A percentile compares a stretch with the other conserved stretches of the same genome.
Evolutionary conservation across 2,797 vertebrate species (phyloP).

Genomic region (Hydrocynus forskahlii): DNA sequence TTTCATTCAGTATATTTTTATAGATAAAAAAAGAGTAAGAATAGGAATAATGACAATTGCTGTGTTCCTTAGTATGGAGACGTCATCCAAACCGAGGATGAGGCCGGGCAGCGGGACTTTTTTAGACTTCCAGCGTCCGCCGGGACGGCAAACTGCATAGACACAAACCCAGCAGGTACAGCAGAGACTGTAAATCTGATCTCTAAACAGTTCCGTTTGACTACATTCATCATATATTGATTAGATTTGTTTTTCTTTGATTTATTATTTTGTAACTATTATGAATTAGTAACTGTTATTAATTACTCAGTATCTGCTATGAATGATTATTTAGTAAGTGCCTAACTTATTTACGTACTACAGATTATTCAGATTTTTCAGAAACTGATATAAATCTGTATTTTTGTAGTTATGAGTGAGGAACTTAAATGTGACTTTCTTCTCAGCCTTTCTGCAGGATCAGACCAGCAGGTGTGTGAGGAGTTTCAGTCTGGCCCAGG

Average conservation of each 20-base stretch:
- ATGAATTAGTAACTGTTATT: not conserved
- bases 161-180: slow-evolving; percentile 87
- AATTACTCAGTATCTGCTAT: not conserved
- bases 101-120: slow-evolving; percentile 56
- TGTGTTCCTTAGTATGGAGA: slow-evolving; percentile 79
- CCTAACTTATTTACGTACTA: not conserved
- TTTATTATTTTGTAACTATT: not conserved
- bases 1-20: no score
- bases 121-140: slow-evolving; percentile 83
- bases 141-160: slow-evolving; percentile 81
- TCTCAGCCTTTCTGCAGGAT: slow-evolving; percentile 74
- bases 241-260: no score
- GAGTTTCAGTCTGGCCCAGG: slow-evolving; percentile 61
- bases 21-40: not conserved
- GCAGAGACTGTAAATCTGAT: not conserved
- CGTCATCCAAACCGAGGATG: slow-evolving; percentile 67
- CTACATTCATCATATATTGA: not conserved
- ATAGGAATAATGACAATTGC: not conserved
- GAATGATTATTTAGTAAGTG: no score
- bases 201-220: not conserved
- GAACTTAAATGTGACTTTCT: not conserved
- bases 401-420: not conserved
- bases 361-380: not conserved
- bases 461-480: slow-evolving; percentile 69
- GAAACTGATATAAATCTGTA: not conserved